Base-by-base conservation (phyloP, 2,797 vertebrate genomes). In the Acanthurus lineatus region DNA sequence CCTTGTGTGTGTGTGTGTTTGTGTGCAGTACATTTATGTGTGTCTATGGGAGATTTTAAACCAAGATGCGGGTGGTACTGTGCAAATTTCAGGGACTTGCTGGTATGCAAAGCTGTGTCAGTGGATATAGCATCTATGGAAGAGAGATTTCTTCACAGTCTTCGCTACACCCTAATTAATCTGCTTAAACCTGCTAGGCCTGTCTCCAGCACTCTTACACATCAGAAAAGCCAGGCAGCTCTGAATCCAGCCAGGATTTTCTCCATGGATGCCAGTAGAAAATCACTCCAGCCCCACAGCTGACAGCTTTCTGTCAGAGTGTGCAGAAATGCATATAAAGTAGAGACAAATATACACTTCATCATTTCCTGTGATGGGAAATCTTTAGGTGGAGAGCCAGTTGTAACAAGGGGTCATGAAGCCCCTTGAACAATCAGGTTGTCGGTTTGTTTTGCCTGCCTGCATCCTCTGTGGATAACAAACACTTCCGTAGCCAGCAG, bases 141-240 rank as follows among this genome's bases (percentile, higher is more conserved):
- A 91, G 91, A 93, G 86, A 93, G 93, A 92, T 93, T 93, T 93
- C 91, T 92, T 91, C 91, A 87, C 92, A 93, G 91, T 89, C 89
- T 91, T 88, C 75, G 86, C 92, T 93, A 90, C 92, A 92, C 92
- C 90, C 90, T 95, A 95, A 95, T 95, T 95, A 95, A 94, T 94
- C 93, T 94, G 80, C 91, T 92, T 93, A 93, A 94, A 88, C 91
- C 93, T 91, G 83, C 90, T 67, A 89, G 90, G 88, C 82, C 91
- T 87, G 92, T 93, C 93, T 94, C 86, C 79, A 81, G 84, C 88
- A 72, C 90, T 92, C 93, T 92, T 89, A 87, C 87, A 91, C 91
- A 89, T 91, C 91, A 88, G 89, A 92, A 91, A 91, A 93, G 88
- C 81, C 84, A 88, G 79, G 85, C 85, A 76, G 87, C 88, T 86